Conservation (phyloP, 2,888 invertebrate species). For the Trissolcus brochymenae region DNA sequence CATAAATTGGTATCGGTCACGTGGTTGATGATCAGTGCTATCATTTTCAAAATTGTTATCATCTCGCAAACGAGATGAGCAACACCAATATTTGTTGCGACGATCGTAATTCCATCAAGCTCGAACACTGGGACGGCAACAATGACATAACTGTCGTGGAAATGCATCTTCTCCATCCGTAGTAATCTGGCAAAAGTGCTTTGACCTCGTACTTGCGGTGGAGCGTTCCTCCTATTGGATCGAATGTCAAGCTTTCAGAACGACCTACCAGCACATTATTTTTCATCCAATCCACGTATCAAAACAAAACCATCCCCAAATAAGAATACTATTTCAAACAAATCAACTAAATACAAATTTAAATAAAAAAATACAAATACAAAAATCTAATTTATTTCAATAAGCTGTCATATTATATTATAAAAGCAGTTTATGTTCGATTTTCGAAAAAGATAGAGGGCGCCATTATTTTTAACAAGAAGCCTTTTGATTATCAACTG, state of each 20-base stretch:
- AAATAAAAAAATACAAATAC: no score
- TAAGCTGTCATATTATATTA: no score
- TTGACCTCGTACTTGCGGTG: conserved; percentile 16
- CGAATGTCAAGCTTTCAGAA: no score
- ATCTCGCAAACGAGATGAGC: conserved; percentile 11
- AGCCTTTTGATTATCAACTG: no score
- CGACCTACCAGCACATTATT: background rate
- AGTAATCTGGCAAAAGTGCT: conserved; percentile 33
- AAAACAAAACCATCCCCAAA: background rate
- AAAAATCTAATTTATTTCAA: no score
- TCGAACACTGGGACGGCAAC: conserved; percentile 21
- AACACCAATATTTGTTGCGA: conserved; percentile 26
- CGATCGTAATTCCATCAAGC: conserved; percentile 35
- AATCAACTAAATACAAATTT: no score
- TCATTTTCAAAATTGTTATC: conserved; percentile 24
- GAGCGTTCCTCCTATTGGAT: no score
- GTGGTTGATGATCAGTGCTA: conserved; percentile 9
- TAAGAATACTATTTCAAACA: no score
- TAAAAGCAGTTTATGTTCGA: no score
- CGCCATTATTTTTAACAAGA: no score
- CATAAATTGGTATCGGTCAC: background rate
- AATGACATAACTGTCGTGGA: conserved; percentile 40
- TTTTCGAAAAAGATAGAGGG: no score
- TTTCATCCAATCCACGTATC: background rate
- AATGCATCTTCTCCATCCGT: conserved; percentile 29